Evolutionary conservation across 2,113 vertebrate genomes (phyloP).

Genomic region (Pipa parva): DNA sequence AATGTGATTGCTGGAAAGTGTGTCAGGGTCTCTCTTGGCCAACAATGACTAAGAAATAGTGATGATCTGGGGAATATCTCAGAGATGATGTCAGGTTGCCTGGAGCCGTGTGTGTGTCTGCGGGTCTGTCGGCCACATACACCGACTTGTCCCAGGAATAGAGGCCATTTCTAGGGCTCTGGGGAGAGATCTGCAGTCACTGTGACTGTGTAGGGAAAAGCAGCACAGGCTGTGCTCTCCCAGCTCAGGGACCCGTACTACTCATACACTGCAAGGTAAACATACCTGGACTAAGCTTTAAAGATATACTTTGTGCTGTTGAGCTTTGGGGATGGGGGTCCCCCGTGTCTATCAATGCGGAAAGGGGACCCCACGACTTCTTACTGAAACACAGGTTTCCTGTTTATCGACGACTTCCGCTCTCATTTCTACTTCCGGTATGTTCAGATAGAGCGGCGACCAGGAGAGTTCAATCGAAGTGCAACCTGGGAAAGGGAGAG

Average conservation of each 20-base stretch:
- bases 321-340: neutral
- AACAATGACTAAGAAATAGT: no score
- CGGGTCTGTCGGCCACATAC: no score
- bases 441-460: slow-evolving; percentile 14
- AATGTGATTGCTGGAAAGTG: no score
- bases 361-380: slow-evolving; percentile 4
- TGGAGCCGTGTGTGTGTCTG: no score
- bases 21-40: no score
- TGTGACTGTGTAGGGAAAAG: neutral
- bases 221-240: neutral
- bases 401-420: slow-evolving; percentile 6
- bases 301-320: no score
- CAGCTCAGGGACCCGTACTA: neutral
- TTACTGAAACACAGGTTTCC: neutral
- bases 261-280: neutral
- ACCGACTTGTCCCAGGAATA: no score
- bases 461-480: slow-evolving; percentile 9
- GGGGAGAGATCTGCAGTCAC: neutral
- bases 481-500: no score
- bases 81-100: no score
- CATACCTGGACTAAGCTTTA: neutral
- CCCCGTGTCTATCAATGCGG: neutral
- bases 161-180: no score
- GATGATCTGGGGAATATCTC: no score
- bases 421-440: slow-evolving; percentile 21